Evolutionary conservation across 2,888 invertebrate genomes (phyloP), one percentile per base, ranked within the genome.

Genomic region (Polietes domitor): DNA sequence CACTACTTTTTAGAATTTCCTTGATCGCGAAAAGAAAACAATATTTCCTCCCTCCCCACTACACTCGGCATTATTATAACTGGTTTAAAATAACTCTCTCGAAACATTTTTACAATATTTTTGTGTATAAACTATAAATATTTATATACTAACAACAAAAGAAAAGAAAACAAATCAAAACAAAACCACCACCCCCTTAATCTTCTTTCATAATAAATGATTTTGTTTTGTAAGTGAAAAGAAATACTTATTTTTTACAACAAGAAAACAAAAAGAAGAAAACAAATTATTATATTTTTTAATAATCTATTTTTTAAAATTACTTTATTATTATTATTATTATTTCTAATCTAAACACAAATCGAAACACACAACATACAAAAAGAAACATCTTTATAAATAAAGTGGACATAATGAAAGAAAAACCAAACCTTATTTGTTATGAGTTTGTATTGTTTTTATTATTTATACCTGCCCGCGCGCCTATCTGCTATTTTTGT

Each of bases 341-440:
- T 47, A 58, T 12, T 26, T 58, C 24, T 58, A 58, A 53, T 5
- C 53, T 21, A 21, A 21, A 21, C 21, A 53, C 24, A 9, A 58
- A 3, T 65, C 17, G 21, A 41, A 37, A 21, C 21, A 65, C 12
- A 61, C 37, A 47, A 65, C 19, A 37, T 37, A 32, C 19, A 19
- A 19, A 41, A 7, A 65, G 19, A 68, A 68, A 61, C 61, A 43
- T 61, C 73, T 61, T 73, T 77, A 76, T 72, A 80, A 83, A 83
- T 83, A 84, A 84, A 84, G 81, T 84, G 78, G 50, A 76, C 73
- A 75, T 71, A 28, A 50, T 63, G 53, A 47, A 73, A 43, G 65
- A 78, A 84, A 84, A 81, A 68, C 81, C 84, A 81, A 84, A 84
- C 84, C 77, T 80, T 82, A 78, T 83, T 82, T 82, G 77, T 83